These are phyloP conservation scores for Tineola bisselliella DNA, from an alignment of 2,888 invertebrate genomes.

Conservation along the genomic window DNA sequence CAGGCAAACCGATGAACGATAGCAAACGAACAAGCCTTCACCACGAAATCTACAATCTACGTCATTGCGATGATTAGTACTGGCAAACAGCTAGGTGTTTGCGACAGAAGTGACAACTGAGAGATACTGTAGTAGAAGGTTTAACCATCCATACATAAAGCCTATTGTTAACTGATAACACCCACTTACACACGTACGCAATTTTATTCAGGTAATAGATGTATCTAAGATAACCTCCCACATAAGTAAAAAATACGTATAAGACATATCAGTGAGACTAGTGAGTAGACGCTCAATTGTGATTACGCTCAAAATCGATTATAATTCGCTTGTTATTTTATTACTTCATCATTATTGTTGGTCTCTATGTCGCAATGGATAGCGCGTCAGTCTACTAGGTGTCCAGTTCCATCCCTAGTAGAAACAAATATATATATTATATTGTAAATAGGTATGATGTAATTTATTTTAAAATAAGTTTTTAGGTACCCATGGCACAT, in stretches of 20 bases:
- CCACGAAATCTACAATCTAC: constrained; percentile 37
- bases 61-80: background rate
- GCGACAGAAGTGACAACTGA: background rate
- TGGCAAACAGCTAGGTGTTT: background rate
- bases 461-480: too few relatives aligned
- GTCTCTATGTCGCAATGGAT: too few relatives aligned
- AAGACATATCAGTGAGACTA: background rate
- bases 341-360: too few relatives aligned
- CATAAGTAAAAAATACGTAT: background rate
- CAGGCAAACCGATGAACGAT: constrained; percentile 54
- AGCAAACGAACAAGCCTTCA: constrained; percentile 48
- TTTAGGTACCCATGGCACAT: too few relatives aligned
- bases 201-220: background rate
- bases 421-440: too few relatives aligned
- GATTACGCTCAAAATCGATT: too few relatives aligned
- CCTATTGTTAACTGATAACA: constrained; percentile 1
- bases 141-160: background rate
- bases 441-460: too few relatives aligned
- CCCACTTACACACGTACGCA: background rate
- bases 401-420: too few relatives aligned
- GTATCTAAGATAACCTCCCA: background rate
- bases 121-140: background rate
- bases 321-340: too few relatives aligned
- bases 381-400: too few relatives aligned
- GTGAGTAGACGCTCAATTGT: too few relatives aligned